Conservation (phyloP, 2,888 invertebrate genomes). For the Girardia tigrina region DNA sequence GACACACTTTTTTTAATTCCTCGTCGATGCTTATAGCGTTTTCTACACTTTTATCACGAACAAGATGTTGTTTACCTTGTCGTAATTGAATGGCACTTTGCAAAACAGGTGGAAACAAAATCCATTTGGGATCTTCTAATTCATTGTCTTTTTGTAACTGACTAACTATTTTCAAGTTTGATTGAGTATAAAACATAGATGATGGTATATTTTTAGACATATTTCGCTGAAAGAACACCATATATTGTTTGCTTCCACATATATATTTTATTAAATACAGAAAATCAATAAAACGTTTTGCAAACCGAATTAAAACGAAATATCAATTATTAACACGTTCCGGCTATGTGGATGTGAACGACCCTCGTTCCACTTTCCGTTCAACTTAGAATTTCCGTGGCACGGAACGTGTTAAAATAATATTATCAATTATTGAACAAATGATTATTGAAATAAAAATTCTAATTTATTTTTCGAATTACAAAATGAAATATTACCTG, state of each 20-base stretch:
- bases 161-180: neutral
- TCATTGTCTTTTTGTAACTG: slow-evolving; percentile 2
- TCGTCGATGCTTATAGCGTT: neutral
- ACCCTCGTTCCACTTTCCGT: no score
- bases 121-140: neutral
- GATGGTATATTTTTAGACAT: neutral
- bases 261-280: neutral
- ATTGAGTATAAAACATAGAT: neutral
- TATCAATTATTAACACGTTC: no score
- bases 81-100: slow-evolving; percentile 13
- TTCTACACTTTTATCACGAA: neutral
- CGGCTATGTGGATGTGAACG: no score
- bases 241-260: no score
- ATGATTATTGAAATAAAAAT: no score
- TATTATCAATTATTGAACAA: no score
- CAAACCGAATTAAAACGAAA: no score
- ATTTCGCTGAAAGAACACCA: neutral
- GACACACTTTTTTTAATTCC: neutral
- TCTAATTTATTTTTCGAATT: no score
- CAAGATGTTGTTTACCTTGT: slow-evolving; percentile 5
- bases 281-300: no score
- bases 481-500: neutral
- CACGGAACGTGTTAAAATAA: no score
- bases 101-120: neutral
- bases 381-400: no score